Conservation (phyloP, 1,140 invertebrate species). For the Oscheius sp. region DNA sequence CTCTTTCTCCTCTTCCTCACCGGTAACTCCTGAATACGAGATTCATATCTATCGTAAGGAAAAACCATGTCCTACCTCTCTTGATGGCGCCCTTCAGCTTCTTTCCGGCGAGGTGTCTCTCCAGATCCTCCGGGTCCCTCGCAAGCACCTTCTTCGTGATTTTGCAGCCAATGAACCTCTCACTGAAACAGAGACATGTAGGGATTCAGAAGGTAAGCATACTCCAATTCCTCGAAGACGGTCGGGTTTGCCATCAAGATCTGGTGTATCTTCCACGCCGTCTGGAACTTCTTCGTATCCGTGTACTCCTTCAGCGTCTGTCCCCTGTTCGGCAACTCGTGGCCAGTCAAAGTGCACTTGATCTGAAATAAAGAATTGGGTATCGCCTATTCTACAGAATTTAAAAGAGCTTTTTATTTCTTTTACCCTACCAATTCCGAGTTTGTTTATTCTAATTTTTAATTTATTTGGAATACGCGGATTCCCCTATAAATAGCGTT, state of each 20-base stretch:
- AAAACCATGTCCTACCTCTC: neutral
- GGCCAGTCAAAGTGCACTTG: conserved; percentile 13
- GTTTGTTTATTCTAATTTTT: too few species aligned
- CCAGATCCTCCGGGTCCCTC: neutral
- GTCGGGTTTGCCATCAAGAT: too few species aligned
- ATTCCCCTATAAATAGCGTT: too few species aligned
- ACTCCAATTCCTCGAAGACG: conserved; percentile 14
- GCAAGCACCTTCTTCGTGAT: conserved; percentile 6
- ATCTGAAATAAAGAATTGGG: conserved; percentile 9
- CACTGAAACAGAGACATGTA: neutral
- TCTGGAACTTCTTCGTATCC: conserved; percentile 15
- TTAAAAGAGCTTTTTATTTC: neutral
- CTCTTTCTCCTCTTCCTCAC: conserved; percentile 1
- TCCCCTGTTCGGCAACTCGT: conserved; percentile 5
- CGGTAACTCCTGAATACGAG: neutral
- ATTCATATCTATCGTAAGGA: neutral
- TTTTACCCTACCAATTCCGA: too few species aligned
- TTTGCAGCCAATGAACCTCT: neutral
- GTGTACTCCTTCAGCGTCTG: conserved; percentile 8
- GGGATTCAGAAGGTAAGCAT: neutral
- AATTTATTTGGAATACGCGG: too few species aligned
- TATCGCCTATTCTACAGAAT: neutral
- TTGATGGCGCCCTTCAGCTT: neutral
- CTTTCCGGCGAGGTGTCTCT: conserved; percentile 1
- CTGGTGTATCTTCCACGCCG: neutral